Base-by-base conservation (phyloP, 2,888 invertebrate species). In the Drosophila multiciliata region DNA sequence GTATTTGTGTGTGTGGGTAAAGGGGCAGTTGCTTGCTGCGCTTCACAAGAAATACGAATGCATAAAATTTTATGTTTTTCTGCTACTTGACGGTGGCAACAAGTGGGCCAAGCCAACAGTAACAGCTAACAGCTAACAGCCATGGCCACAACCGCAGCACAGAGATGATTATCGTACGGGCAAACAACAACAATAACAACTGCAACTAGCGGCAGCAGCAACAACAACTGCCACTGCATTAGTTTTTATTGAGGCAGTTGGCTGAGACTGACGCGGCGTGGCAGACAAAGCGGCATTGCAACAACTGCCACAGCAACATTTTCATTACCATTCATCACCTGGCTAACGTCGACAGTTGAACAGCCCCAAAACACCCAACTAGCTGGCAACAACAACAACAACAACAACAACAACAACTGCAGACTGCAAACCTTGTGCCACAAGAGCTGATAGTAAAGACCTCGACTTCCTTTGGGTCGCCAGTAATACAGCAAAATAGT, bases 31-130 rank as follows among this genome's bases (percentile, higher is more conserved):
- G 87, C 54, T 70, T 70, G 70, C 64, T 75, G 90, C 73, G 89
- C 90, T 87, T 90, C 82, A 78, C 87, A 90, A 90, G 88, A 90
- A 87, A 86, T 86, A 90, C 91, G 90, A 86, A 90, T 86, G 90
- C 86, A 86, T 86, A 90, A 86, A 86, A 89, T 89, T 86, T 86
- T 87, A 86, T 86, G 90, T 84, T 89, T 90, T 86, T 90, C 73
- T 86, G 86, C 90, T 86, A 90, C 86, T 90, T 80, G 76, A 76
- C 83, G 84, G 85, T 86, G 86, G 90, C 86, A 86, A 86, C 86
- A 86, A 86, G 86, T 86, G 90, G 86, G 86, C 90, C 86, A 90
- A 84, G 80, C 75, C 72, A 69, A 68, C 66, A 82, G 55, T 48
- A 69, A 60, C 66, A 67, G 52, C 80, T 15, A 63, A 32, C 65